These are phyloP conservation scores for Monopterus albus DNA, from an alignment of 2,113 vertebrate species.

Conservation along the genomic window DNA sequence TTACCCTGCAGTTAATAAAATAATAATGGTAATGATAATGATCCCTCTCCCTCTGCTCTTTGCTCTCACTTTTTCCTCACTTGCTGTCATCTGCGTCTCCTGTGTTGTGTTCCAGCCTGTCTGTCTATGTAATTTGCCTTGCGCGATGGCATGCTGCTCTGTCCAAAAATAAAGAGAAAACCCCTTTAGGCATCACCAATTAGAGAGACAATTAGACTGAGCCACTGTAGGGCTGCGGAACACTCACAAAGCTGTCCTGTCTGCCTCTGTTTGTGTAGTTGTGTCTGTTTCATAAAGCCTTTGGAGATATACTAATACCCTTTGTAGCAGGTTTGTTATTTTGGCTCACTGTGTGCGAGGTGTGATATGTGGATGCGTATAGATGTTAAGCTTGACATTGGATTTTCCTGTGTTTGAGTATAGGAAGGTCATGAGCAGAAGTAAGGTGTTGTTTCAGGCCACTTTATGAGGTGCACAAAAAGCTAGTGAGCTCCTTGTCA, in stretches of 20 bases:
- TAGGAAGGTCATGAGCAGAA: slow-evolving; percentile 51
- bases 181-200: slow-evolving; percentile 95
- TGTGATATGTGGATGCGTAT: slow-evolving; percentile 10
- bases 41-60: slow-evolving; percentile 36
- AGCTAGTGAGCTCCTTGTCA: slow-evolving; percentile 66
- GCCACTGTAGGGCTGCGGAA: slow-evolving; percentile 86
- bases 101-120: slow-evolving; percentile 77
- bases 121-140: slow-evolving; percentile 83
- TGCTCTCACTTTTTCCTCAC: slow-evolving; percentile 49
- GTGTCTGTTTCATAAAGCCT: slow-evolving; percentile 39
- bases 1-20: slow-evolving; percentile 68
- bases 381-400: slow-evolving; percentile 53
- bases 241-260: slow-evolving; percentile 81
- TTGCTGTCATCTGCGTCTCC: slow-evolving; percentile 58
- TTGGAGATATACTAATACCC: slow-evolving; percentile 34
- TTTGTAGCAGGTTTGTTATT: slow-evolving; percentile 45
- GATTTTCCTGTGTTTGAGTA: slow-evolving; percentile 52
- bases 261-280: slow-evolving; percentile 69
- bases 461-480: slow-evolving; percentile 60
- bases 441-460: slow-evolving; percentile 65
- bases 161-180: slow-evolving; percentile 87
- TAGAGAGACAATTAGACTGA: slow-evolving; percentile 96
- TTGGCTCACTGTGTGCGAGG: slow-evolving; percentile 22
- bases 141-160: slow-evolving; percentile 84
- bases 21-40: slow-evolving; percentile 71